Evolutionary conservation across 1,140 invertebrate species (phyloP).

Genomic region (Callitettix versicolor): DNA sequence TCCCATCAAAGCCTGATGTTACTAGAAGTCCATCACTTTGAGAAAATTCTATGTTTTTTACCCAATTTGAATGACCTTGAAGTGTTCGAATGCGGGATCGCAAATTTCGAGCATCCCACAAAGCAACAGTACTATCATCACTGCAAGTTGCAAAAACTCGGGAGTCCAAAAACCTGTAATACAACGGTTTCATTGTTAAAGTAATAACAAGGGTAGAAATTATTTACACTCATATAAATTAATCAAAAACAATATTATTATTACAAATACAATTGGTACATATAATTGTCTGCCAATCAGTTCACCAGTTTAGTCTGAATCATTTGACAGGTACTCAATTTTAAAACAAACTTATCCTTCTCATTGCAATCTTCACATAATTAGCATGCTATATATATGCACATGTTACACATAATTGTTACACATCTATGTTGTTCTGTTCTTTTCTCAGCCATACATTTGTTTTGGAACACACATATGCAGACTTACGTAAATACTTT

Average conservation of each 20-base stretch:
- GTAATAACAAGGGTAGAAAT: too few relatives aligned
- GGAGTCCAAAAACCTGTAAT: conserved; percentile 70
- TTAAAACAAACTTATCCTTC: too few relatives aligned
- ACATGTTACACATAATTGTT: too few relatives aligned
- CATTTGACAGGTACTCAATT: too few relatives aligned
- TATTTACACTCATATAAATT: conserved; percentile 14
- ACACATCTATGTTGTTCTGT: too few relatives aligned
- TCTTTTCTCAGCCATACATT: too few relatives aligned
- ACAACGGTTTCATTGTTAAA: too few relatives aligned
- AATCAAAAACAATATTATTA: neutral
- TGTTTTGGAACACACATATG: too few relatives aligned
- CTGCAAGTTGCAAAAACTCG: conserved; percentile 86
- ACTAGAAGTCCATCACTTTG: conserved; percentile 73
- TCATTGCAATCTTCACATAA: too few relatives aligned
- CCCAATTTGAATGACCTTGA: conserved; percentile 87
- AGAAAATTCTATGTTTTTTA: conserved; percentile 92
- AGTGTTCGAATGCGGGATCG: conserved; percentile 64
- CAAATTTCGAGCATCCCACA: conserved; percentile 84
- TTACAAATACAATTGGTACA: neutral
- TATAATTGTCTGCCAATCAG: neutral
- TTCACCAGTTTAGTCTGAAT: too few relatives aligned
- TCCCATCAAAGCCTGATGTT: conserved; percentile 86
- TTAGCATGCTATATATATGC: too few relatives aligned
- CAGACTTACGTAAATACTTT: too few relatives aligned
- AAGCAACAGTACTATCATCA: conserved; percentile 81